Conservation (phyloP, 2,888 invertebrate species). For the Eristalis tenax region DNA sequence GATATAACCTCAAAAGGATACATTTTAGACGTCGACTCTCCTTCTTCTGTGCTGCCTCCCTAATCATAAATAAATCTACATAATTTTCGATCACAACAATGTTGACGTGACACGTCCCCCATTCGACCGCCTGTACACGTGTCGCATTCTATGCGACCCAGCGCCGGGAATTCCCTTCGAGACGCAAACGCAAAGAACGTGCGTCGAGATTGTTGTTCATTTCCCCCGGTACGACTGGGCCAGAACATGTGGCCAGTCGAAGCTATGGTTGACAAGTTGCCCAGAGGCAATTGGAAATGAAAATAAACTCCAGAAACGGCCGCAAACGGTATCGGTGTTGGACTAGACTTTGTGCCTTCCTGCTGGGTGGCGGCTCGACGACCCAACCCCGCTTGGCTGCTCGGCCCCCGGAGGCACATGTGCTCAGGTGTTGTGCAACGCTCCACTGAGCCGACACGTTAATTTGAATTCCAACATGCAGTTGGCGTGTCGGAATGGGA, state of each 20-base stretch:
- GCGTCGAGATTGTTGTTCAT: not conserved
- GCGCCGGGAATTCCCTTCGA: not conserved
- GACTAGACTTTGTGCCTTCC: not conserved
- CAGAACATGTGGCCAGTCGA: slow-evolving; percentile 1
- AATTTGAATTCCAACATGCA: slow-evolving; percentile 62
- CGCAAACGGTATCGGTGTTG: not conserved
- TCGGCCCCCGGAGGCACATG: slow-evolving; percentile 24
- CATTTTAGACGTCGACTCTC: not conserved
- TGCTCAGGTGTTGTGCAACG: slow-evolving; percentile 59
- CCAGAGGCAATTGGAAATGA: slow-evolving; percentile 11
- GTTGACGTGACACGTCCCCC: not conserved
- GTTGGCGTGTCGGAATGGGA: slow-evolving; percentile 11
- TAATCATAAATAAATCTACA: slow-evolving; percentile 32
- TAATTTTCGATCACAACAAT: slow-evolving; percentile 33
- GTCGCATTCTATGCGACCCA: not conserved
- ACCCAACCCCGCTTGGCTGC: not conserved
- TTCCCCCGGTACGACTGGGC: slow-evolving; percentile 2
- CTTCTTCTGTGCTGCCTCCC: slow-evolving; percentile 3
- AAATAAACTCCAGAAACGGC: slow-evolving; percentile 34
- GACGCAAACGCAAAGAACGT: slow-evolving; percentile 5
- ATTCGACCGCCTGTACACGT: slow-evolving; percentile 11
- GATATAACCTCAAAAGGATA: slow-evolving; percentile 2
- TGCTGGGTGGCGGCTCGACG: too few relatives aligned
- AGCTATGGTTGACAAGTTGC: not conserved
- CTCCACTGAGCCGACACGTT: slow-evolving; percentile 49